Conservation (phyloP, 1,140 invertebrate species). For the Rhyzopertha dominica region DNA sequence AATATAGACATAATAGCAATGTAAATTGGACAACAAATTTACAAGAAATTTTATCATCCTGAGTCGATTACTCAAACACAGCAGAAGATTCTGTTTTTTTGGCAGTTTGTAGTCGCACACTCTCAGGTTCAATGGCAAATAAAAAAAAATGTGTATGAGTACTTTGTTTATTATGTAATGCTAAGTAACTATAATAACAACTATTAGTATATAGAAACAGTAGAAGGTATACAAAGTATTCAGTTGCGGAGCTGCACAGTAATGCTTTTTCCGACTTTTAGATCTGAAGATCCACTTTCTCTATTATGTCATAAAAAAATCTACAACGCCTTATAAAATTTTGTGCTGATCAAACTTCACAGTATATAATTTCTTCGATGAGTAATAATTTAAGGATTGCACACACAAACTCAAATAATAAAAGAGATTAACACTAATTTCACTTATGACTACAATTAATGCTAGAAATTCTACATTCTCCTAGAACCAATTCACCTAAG, state of each 20-base stretch:
- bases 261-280: slow-evolving; percentile 12
- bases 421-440: slow-evolving; percentile 8
- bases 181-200: too few relatives aligned
- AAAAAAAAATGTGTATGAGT: too few relatives aligned
- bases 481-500: slow-evolving; percentile 16
- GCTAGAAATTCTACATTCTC: slow-evolving; percentile 10
- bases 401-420: slow-evolving; percentile 11
- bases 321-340: slow-evolving; percentile 16
- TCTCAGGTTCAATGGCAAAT: too few relatives aligned
- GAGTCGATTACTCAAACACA: too few relatives aligned
- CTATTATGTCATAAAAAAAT: slow-evolving; percentile 4
- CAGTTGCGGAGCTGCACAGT: slow-evolving; percentile 13
- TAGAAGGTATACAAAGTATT: slow-evolving; percentile 18
- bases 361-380: slow-evolving; percentile 15
- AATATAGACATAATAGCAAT: too few relatives aligned
- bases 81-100: too few relatives aligned
- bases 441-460: slow-evolving; percentile 13
- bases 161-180: too few relatives aligned
- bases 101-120: too few relatives aligned
- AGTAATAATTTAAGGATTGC: slow-evolving; percentile 15
- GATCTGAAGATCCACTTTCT: slow-evolving; percentile 1
- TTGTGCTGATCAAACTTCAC: slow-evolving; percentile 14
- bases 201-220: slow-evolving; percentile 21
- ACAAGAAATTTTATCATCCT: too few relatives aligned
- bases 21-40: too few relatives aligned